Percentiles rank a stretch among this genome's conserved stretches.
phyloP scores from a whole-genome alignment of 2,888 invertebrate species.

The Harpagoxenus sublaevis region DNA sequence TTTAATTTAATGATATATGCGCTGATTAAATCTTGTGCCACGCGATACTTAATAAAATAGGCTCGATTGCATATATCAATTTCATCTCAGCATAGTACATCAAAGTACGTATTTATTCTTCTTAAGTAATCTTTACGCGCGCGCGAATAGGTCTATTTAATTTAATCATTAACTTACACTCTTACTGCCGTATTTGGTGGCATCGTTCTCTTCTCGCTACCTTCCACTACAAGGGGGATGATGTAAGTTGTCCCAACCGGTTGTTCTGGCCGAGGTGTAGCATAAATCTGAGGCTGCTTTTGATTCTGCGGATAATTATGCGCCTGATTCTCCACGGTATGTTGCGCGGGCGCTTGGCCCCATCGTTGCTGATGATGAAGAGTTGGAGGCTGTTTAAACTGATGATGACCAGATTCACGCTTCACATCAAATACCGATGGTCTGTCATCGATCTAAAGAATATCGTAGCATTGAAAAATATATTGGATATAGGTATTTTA shows the following conservation, averaged over 20 bases:
- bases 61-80: neutral
- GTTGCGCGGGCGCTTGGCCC: slow-evolving; percentile 76
- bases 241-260: slow-evolving; percentile 87
- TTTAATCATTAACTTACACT: slow-evolving; percentile 71
- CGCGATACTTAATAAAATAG: no score
- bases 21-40: no score
- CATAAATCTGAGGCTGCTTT: slow-evolving; percentile 30
- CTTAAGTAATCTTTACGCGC: neutral
- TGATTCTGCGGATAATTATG: slow-evolving; percentile 70
- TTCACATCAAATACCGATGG: slow-evolving; percentile 83
- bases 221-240: slow-evolving; percentile 91
- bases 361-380: slow-evolving; percentile 83
- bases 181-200: slow-evolving; percentile 82
- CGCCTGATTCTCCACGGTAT: slow-evolving; percentile 60
- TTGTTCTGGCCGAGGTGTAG: slow-evolving; percentile 75
- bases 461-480: neutral
- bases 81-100: neutral
- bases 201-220: slow-evolving; percentile 81
- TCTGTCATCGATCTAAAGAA: slow-evolving; percentile 83
- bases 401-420: slow-evolving; percentile 81
- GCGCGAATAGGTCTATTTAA: neutral
- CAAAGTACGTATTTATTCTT: neutral
- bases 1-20: no score
- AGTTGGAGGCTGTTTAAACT: slow-evolving; percentile 80
- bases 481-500: neutral